These are phyloP conservation scores for Salticus scenicus DNA, from an alignment of 2,888 invertebrate species.

Conservation along the genomic window DNA sequence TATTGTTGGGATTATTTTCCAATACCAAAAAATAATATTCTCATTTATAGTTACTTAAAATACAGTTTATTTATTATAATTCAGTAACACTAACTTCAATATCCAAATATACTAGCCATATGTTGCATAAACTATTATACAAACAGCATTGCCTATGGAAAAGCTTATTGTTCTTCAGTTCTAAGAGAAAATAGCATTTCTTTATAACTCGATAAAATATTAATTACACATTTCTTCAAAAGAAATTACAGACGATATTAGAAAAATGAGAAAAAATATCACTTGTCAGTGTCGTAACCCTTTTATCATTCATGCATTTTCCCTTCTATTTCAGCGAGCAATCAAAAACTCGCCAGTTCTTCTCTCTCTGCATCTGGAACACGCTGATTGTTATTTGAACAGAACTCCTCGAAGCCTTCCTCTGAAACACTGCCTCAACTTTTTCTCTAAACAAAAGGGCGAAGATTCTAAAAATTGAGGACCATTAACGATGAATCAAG, in stretches of 20 bases:
- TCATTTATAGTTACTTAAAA: too few species aligned
- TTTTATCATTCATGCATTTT: not conserved
- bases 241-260: not conserved
- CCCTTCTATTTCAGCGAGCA: not conserved
- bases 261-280: not conserved
- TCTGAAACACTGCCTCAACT: not conserved
- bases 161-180: too few species aligned
- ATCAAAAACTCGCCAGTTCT: not conserved
- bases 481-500: conserved; percentile 67
- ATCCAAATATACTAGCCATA: too few species aligned
- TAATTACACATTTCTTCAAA: not conserved
- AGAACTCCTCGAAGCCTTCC: not conserved
- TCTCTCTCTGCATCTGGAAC: conserved; percentile 12
- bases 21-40: too few species aligned
- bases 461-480: conserved; percentile 47
- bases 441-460: conserved; percentile 12
- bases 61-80: too few species aligned
- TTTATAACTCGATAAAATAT: too few species aligned
- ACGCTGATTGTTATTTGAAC: conserved; percentile 60
- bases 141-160: too few species aligned
- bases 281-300: not conserved
- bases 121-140: too few species aligned
- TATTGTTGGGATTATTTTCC: too few species aligned
- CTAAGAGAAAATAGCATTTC: too few species aligned
- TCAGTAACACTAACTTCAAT: too few species aligned